Base-by-base conservation (phyloP, 2,113 vertebrate genomes). In the Alaudala cheleensis region DNA sequence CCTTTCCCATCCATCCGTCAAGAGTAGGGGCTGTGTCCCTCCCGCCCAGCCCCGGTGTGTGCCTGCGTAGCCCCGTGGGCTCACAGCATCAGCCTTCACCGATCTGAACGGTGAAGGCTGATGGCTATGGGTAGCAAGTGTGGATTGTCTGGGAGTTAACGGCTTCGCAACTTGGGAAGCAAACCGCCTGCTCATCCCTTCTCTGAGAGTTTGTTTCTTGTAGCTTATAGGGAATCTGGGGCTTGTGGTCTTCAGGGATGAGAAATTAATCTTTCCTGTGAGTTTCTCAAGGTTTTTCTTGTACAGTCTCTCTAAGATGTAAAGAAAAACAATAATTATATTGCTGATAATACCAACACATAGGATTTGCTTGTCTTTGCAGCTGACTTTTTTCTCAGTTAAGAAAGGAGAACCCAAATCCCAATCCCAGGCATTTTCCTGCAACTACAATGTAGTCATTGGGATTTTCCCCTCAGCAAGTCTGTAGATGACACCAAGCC, bases 341-440 rank as follows among this genome's bases (percentile, higher is more conserved):
- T 33, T 60, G n/a, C 23, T 73, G 44, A 5, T 42, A 33, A 28
- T 21, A 53, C 17, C 77, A 14, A n/a, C 15, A 1, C 7, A 57
- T 20, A 5, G 11, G 4, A 14, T 53, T 71, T 54, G 5, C 25
- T 82, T 34, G 19, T 45, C 42, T 93, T 71, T 64, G 28, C 14
- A 49, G 47, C 14, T 0, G 11, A 44, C 18, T 29, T 40, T 47
- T 56, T 64, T 29, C 54, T 44, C 5, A 0, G 2, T 23, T 49
- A 44, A 39, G 40, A 61, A 78, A 74, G 14, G n/a, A 54, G 18
- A 85, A 10, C 10, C 54, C 18, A 61, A 65, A 66, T 66, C 47
- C 25, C 6, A 14, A 12, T 67, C 29, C 20, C 14, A 61, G n/a
- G 16, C 16, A 49, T 81, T 71, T 74, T 31, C 72, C 37, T 57